Conservation (phyloP, 2,113 vertebrate species). For the Myocastor coypus region DNA sequence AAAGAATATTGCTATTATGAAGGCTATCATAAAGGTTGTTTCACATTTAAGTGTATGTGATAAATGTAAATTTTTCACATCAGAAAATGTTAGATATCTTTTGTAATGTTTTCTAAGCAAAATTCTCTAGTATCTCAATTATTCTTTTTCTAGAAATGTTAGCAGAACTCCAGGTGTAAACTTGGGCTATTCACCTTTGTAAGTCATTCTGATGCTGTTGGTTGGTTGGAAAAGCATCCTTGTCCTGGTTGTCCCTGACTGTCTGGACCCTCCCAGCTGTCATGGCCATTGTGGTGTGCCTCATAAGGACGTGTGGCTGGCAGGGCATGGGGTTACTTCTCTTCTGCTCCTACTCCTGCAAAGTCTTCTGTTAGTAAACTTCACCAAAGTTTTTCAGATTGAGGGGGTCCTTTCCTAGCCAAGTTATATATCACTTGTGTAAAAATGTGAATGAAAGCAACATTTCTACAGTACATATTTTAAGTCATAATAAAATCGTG, state of each 20-base stretch:
- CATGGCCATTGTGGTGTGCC: not conserved
- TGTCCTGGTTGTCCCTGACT: too few relatives aligned
- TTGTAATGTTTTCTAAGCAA: conserved; percentile 34
- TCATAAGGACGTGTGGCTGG: not conserved
- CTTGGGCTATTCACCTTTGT: not conserved
- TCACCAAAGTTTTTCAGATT: not conserved
- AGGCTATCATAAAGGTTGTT: not conserved
- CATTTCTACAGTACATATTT: not conserved
- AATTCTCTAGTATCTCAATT: not conserved
- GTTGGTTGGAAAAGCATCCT: not conserved
- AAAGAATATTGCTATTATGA: not conserved
- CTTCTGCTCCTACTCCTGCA: not conserved
- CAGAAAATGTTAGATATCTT: conserved; percentile 16
- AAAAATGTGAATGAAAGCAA: not conserved
- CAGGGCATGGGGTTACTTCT: not conserved
- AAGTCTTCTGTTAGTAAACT: not conserved
- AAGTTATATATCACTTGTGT: not conserved
- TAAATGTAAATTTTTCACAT: not conserved
- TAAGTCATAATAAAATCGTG: conserved; percentile 6
- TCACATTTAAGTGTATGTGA: not conserved
- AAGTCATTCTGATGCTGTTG: not conserved
- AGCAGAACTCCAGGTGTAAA: not conserved
- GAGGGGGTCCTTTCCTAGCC: not conserved
- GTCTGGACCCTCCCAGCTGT: not conserved
- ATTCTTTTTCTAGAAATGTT: conserved; percentile 33